Evolutionary conservation across 2,888 invertebrate genomes (phyloP), one percentile per base, ranked within the genome.

Genomic region (Anorthoa munda): DNA sequence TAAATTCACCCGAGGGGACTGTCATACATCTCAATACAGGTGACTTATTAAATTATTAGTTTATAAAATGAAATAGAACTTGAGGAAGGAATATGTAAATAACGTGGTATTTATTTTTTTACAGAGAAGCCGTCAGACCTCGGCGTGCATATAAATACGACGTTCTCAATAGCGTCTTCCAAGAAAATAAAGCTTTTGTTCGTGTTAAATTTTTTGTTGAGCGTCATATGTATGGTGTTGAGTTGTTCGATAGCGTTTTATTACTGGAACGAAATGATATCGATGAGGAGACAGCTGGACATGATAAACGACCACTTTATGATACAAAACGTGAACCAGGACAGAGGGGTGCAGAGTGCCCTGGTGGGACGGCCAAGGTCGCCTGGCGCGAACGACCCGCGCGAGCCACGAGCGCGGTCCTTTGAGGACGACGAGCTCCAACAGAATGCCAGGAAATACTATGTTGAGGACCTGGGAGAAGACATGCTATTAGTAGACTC

Each of bases 111-210:
- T 86, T 83, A 80, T 63, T 83, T 86, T 84, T 84, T 94, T 94
- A 71, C 92, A 95, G 95, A 94, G 77, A 95, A 94, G 79, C 93
- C 94, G 45, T 89, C 95, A 50, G 95, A 96, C 86, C 94, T 95
- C 87, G 96, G 95, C 83, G 93, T 96, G 68, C 95, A 96, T 85
- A 95, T 96, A 86, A 95, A 96, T 86, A 95, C 96, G 51, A 96
- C 95, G 71, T 92, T 95, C 85, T 94, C 95, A 70, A 93, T 95
- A 90, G 95, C 95, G 93, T 95, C 96, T 94, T 95, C 95, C 90
- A 95, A 95, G 94, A 96, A 95, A 94, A 93, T 96, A 85, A 95
- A 92, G 90, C 90, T 95, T 81, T 90, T 96, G 87, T 94, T 96
- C 88, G 88, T 95, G 69, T 86, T 95, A 67, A 96, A 95, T 90